Evolutionary conservation across 2,797 vertebrate species (phyloP).

Genomic region (Alcedo atthis): DNA sequence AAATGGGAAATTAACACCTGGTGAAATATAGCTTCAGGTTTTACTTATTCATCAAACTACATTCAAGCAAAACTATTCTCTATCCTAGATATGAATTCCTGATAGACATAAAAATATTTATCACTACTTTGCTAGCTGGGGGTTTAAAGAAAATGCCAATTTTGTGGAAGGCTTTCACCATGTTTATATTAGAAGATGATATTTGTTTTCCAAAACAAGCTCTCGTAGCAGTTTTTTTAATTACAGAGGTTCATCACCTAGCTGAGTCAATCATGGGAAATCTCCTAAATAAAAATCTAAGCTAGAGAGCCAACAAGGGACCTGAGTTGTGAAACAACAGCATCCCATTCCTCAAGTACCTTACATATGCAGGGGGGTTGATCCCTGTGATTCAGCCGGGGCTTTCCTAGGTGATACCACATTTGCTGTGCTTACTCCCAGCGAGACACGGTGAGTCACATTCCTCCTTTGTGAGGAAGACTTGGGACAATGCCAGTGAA

Average conservation of each 20-base stretch:
- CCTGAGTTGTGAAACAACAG: not conserved
- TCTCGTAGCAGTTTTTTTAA: not conserved
- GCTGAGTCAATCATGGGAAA: not conserved
- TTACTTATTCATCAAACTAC: not conserved
- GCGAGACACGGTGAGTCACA: not conserved
- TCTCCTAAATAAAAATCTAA: not conserved
- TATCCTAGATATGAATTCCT: not conserved
- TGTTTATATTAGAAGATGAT: not conserved
- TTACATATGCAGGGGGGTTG: not conserved
- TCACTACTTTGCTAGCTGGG: not conserved
- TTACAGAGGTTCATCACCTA: not conserved
- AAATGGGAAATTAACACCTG: rapidly evolving
- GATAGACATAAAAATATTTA: not conserved
- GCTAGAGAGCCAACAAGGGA: not conserved
- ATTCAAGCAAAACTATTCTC: not conserved
- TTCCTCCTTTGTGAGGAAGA: not conserved
- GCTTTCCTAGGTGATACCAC: not conserved
- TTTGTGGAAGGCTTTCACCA: not conserved
- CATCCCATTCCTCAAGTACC: not conserved
- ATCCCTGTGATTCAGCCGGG: not conserved
- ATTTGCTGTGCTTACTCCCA: not conserved
- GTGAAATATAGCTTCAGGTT: rapidly evolving
- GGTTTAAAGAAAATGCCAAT: not conserved
- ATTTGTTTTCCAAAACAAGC: not conserved
- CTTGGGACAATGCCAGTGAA: not conserved